Conservation (phyloP, 2,797 vertebrate genomes). For the Mormyrops boulengeri region DNA sequence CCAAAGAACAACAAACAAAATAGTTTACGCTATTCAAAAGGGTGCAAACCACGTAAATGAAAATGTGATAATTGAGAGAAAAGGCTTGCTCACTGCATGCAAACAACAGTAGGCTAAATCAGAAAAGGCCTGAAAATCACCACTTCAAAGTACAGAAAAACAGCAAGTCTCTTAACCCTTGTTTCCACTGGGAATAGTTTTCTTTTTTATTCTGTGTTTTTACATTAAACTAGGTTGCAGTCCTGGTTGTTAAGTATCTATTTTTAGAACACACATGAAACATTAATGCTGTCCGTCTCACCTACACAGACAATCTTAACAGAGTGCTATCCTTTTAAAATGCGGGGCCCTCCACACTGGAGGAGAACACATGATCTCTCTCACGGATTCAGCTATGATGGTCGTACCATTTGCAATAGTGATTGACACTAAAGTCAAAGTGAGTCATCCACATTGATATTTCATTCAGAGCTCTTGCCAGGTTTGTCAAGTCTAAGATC, state of each 20-base stretch:
- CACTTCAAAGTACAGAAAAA: not conserved
- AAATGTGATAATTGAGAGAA: constrained; percentile 2
- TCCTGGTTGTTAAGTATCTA: constrained; percentile 29
- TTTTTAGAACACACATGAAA: constrained; percentile 38
- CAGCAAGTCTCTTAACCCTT: not conserved
- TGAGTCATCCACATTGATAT: constrained; percentile 72
- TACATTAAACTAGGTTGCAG: constrained; percentile 25
- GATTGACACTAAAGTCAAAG: constrained; percentile 66
- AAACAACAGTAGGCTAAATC: not conserved
- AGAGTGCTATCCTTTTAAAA: constrained; percentile 41
- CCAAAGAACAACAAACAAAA: not conserved
- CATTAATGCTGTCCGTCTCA: constrained; percentile 31
- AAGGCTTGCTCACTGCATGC: not conserved
- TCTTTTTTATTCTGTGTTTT: not conserved
- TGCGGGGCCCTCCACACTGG: constrained; percentile 40
- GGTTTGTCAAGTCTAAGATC: constrained; percentile 34
- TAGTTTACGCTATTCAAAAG: not conserved
- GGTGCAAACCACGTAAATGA: not conserved
- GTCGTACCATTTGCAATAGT: constrained; percentile 68
- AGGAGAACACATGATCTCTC: constrained; percentile 58
- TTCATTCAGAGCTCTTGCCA: constrained; percentile 53
- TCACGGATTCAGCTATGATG: constrained; percentile 62
- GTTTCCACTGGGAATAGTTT: not conserved
- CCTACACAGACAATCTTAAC: constrained; percentile 25
- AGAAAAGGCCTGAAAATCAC: not conserved